A percentile compares a stretch with the other conserved stretches of the same genome.
These are phyloP conservation scores for Crotalus viridis DNA, from an alignment of 2,113 vertebrate genomes.

Conservation along the genomic window DNA sequence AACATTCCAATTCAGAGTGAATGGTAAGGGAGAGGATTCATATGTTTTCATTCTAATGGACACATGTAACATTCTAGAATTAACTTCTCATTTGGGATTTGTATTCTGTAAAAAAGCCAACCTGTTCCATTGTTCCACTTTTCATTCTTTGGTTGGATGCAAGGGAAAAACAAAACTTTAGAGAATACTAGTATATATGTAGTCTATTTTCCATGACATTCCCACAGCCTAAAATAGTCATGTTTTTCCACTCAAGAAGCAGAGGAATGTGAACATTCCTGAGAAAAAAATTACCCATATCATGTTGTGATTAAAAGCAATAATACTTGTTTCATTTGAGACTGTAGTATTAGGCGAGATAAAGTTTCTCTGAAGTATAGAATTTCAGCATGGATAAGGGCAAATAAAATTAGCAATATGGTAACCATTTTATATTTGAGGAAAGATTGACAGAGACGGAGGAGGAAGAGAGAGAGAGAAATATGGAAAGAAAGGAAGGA, in stretches of 20 bases:
- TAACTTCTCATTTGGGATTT: neutral
- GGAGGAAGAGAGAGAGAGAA: neutral
- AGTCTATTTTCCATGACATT: neutral
- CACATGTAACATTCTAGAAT: neutral
- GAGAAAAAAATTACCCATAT: too few species aligned
- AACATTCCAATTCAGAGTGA: neutral
- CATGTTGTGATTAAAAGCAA: neutral
- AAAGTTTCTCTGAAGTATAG: neutral
- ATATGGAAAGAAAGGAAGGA: too few species aligned
- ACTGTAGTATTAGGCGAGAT: neutral
- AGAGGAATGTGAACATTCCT: neutral
- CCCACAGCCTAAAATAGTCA: neutral
- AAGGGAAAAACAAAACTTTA: neutral
- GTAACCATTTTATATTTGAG: neutral
- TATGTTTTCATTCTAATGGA: neutral
- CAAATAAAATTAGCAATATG: neutral
- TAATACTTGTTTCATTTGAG: neutral
- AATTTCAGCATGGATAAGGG: neutral
- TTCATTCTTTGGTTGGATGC: neutral
- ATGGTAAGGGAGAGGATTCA: neutral
- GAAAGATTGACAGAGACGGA: neutral
- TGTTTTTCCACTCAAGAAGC: neutral
- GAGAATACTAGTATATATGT: neutral
- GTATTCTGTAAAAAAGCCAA: neutral
- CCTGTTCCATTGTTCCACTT: neutral